A percentile compares a stretch with the other conserved stretches of the same genome.
Conservation (phyloP, 1,140 invertebrate genomes). For the Diachasmimorpha longicaudata region DNA sequence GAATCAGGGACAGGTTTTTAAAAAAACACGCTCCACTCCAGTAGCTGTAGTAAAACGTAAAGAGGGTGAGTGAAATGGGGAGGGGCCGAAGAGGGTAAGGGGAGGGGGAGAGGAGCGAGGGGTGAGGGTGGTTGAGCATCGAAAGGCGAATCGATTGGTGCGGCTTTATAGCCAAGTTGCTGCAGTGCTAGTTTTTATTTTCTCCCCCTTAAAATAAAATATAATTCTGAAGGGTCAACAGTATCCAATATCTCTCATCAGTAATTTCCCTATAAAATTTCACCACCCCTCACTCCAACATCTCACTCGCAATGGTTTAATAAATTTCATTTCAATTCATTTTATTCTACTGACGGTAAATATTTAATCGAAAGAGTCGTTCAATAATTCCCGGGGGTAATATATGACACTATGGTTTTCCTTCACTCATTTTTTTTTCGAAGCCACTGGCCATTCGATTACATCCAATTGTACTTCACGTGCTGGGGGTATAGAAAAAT, state of each 20-base stretch:
- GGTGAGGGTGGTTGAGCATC: not conserved
- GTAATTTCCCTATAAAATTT: not conserved
- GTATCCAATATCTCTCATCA: not conserved
- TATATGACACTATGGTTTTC: not conserved
- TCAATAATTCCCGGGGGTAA: not conserved
- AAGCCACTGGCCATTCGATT: not conserved
- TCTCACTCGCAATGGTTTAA: too few relatives aligned
- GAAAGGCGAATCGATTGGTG: slow-evolving; percentile 4
- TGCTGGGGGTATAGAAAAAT: not conserved
- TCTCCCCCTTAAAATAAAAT: not conserved
- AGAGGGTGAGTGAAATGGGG: not conserved
- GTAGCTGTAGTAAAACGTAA: not conserved
- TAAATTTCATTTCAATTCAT: too few relatives aligned
- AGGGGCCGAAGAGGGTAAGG: not conserved
- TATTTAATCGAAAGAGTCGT: not conserved
- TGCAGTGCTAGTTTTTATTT: not conserved
- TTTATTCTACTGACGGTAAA: not conserved
- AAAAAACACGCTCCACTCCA: not conserved
- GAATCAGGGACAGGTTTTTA: not conserved
- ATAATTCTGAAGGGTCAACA: not conserved
- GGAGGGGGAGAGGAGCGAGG: not conserved
- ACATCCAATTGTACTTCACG: not conserved
- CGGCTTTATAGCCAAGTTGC: not conserved
- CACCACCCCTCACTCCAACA: too few relatives aligned
- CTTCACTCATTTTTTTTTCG: not conserved